A percentile compares a stretch with the other conserved stretches of the same genome.
Evolutionary conservation across 1,140 invertebrate genomes (phyloP).

Genomic region (Agrypnia vestita): DNA sequence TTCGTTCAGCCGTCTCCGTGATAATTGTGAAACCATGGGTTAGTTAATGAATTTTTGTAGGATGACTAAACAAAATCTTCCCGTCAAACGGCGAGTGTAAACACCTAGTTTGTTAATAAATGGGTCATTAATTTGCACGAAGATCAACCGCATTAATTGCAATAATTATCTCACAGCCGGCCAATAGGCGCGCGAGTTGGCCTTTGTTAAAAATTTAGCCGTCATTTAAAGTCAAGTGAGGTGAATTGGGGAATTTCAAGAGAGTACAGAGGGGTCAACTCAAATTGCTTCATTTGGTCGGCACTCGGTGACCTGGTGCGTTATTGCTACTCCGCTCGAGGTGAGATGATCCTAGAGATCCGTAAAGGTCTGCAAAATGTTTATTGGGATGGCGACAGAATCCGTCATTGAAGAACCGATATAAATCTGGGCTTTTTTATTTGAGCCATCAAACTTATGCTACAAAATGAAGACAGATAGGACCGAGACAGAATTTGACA

Average conservation of each 20-base stretch:
- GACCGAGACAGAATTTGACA: too few relatives aligned
- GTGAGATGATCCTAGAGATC: too few relatives aligned
- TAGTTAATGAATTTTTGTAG: too few relatives aligned
- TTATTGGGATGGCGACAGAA: too few relatives aligned
- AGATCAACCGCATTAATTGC: conserved; percentile 42
- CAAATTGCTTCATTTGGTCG: conserved; percentile 13
- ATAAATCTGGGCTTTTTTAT: too few relatives aligned
- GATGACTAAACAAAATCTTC: too few relatives aligned
- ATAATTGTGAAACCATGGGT: too few relatives aligned
- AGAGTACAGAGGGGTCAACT: conserved; percentile 25
- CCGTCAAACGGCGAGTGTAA: not conserved
- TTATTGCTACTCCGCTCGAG: not conserved
- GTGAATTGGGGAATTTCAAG: conserved; percentile 36
- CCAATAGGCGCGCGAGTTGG: conserved; percentile 11
- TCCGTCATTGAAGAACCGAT: too few relatives aligned
- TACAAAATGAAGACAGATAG: too few relatives aligned
- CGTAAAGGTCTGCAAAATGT: too few relatives aligned
- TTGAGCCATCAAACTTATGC: too few relatives aligned
- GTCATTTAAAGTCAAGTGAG: conserved; percentile 34
- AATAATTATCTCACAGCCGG: conserved; percentile 30
- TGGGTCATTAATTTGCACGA: conserved; percentile 37
- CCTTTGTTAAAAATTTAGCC: conserved; percentile 21
- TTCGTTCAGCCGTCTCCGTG: too few relatives aligned
- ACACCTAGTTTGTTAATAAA: conserved; percentile 17
- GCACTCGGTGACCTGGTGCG: conserved; percentile 21